Evolutionary conservation across 1,140 invertebrate genomes (phyloP).

Genomic region (Neotoxoptera formosana): DNA sequence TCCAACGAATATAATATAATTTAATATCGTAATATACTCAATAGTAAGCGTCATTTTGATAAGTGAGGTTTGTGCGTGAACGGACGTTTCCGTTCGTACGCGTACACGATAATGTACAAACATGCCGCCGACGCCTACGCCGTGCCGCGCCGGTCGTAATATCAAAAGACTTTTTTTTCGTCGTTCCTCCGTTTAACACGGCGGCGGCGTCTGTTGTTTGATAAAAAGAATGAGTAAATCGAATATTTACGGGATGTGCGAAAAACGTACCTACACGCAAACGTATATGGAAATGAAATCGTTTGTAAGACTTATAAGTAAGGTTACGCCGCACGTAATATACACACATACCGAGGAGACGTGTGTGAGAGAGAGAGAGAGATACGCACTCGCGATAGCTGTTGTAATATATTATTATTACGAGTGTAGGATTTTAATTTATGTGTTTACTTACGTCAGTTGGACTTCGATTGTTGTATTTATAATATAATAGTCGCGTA

Average conservation of each 20-base stretch:
- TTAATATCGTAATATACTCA: background rate
- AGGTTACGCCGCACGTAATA: background rate
- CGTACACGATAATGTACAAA: background rate
- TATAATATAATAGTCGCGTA: background rate
- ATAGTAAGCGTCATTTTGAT: background rate
- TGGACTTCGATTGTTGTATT: background rate
- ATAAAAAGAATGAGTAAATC: background rate
- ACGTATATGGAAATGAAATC: slow-evolving; percentile 4
- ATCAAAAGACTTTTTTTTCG: background rate
- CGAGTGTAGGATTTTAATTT: slow-evolving; percentile 16
- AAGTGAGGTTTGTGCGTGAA: background rate
- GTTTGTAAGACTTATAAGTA: background rate
- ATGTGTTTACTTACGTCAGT: background rate
- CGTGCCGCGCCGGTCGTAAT: background rate
- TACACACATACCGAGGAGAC: background rate
- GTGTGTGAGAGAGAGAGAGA: background rate
- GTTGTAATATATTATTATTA: background rate
- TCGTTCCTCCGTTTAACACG: background rate
- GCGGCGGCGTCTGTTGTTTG: background rate
- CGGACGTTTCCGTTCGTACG: background rate
- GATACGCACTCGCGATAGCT: background rate
- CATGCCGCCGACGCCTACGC: background rate
- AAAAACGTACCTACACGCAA: background rate
- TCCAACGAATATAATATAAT: background rate
- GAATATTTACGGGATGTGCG: background rate